These are phyloP conservation scores for Camelus bactrianus DNA, from an alignment of 2,113 vertebrate genomes.

Conservation along the genomic window DNA sequence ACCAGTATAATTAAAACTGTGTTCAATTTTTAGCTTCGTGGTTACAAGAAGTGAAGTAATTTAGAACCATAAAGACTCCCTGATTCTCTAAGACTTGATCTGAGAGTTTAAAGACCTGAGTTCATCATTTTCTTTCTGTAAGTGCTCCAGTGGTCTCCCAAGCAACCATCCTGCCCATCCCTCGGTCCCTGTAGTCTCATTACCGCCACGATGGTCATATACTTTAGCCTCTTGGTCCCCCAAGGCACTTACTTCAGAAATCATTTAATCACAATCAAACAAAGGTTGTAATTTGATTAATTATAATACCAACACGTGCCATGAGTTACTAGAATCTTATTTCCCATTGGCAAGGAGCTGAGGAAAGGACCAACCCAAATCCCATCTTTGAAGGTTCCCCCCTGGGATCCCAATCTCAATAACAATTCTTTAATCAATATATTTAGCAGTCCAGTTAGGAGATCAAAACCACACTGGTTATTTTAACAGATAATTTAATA, in stretches of 20 bases:
- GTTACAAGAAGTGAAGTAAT: neutral
- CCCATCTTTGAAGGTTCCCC: neutral
- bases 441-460: neutral
- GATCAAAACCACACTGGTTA: neutral
- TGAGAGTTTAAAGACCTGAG: neutral
- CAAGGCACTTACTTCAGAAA: constrained; percentile 38
- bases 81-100: neutral
- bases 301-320: neutral
- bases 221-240: neutral
- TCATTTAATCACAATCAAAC: constrained; percentile 2
- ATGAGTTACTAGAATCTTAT: neutral
- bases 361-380: constrained; percentile 18
- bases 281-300: constrained; percentile 19
- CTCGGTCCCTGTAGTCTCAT: neutral
- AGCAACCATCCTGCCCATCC: neutral
- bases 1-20: neutral
- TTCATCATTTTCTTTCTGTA: neutral
- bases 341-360: neutral
- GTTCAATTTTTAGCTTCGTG: neutral
- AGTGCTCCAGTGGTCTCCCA: neutral
- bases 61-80: neutral
- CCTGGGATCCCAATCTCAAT: neutral
- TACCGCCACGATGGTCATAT: neutral
- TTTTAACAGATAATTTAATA: constrained; percentile 34
- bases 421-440: neutral